These are phyloP conservation scores for Semotilus atromaculatus DNA, from an alignment of 2,797 vertebrate genomes.

Conservation along the genomic window DNA sequence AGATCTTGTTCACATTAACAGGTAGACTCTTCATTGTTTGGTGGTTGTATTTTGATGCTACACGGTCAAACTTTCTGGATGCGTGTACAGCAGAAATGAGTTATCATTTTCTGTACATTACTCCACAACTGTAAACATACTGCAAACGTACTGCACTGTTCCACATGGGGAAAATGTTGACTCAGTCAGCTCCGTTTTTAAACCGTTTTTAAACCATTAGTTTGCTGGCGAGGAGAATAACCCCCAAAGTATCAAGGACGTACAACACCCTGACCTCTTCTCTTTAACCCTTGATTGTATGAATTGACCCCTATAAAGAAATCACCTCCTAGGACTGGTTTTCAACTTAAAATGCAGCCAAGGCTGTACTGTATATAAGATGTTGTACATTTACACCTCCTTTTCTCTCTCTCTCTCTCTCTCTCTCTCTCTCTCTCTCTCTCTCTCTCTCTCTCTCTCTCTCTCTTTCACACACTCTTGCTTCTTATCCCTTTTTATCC, in stretches of 20 bases:
- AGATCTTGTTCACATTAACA: constrained; percentile 81
- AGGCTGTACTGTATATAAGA: constrained; percentile 99
- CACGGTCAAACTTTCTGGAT: constrained; percentile 90
- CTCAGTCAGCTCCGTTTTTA: constrained; percentile 92
- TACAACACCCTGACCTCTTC: constrained; percentile 99
- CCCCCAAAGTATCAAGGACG: constrained; percentile 99
- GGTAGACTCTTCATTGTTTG: constrained; percentile 82
- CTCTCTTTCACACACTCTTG: constrained; percentile 82
- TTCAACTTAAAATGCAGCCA: constrained; percentile 97
- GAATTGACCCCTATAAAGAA: constrained; percentile 93
- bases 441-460: constrained; percentile 79
- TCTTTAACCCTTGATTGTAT: constrained; percentile 99
- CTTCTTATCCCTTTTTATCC: constrained; percentile 80
- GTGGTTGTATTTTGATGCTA: constrained; percentile 84
- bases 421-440: no score
- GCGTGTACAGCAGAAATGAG: constrained; percentile 96
- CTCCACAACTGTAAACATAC: constrained; percentile 88
- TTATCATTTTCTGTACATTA: constrained; percentile 97
- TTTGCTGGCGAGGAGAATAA: constrained; percentile 95
- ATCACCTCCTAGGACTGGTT: constrained; percentile 99
- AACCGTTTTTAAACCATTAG: constrained; percentile 90
- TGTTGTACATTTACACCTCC: constrained; percentile 98
- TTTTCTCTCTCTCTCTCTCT: constrained; percentile 56
- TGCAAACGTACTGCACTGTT: constrained; percentile 93
- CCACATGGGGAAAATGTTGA: constrained; percentile 86